Conservation (phyloP, 2,888 invertebrate species). For the Apantesis nais region DNA sequence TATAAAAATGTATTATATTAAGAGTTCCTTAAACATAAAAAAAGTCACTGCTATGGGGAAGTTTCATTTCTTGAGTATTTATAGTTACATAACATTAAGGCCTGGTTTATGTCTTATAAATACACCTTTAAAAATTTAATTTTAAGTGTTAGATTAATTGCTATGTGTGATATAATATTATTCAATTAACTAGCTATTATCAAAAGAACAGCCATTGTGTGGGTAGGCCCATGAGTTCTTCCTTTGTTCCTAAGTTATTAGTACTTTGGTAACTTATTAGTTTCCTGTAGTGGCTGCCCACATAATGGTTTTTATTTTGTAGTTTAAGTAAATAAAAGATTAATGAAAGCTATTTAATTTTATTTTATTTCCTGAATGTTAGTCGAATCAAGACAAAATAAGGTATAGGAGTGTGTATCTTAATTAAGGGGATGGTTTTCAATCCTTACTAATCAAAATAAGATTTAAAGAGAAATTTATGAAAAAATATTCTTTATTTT, state of each 20-base stretch:
- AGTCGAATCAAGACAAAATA: not conserved
- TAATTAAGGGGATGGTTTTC: too few species aligned
- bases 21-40: too few species aligned
- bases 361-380: slow-evolving; percentile 1
- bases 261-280: slow-evolving; percentile 36
- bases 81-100: not conserved
- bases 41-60: not conserved
- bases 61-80: not conserved
- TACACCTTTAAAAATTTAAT: slow-evolving; percentile 21
- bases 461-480: too few species aligned
- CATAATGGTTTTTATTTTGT: slow-evolving; percentile 49
- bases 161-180: slow-evolving; percentile 53
- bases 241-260: slow-evolving; percentile 45
- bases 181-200: slow-evolving; percentile 42
- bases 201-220: slow-evolving; percentile 40
- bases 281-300: slow-evolving; percentile 30
- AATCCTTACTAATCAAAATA: too few species aligned
- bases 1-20: slow-evolving; percentile 1
- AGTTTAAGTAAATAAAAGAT: slow-evolving; percentile 46
- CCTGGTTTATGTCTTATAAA: not conserved
- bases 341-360: slow-evolving; percentile 23
- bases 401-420: too few species aligned
- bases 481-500: too few species aligned
- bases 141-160: slow-evolving; percentile 42
- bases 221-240: slow-evolving; percentile 35